Evolutionary conservation across 2,113 vertebrate genomes (phyloP), one percentile per base, ranked within the genome.

Genomic region (Oreochromis spilurus): DNA sequence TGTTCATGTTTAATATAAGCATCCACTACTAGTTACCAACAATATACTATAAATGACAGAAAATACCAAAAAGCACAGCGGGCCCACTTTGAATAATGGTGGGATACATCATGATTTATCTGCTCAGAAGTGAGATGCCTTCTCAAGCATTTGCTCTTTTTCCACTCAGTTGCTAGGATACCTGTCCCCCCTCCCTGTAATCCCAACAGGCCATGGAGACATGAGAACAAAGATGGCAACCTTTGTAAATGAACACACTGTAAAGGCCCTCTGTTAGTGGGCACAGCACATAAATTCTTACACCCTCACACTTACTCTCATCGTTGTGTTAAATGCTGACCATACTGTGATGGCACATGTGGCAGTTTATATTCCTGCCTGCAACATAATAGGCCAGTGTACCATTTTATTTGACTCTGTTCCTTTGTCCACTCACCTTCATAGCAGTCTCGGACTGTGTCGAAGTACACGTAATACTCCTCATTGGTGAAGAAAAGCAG

Each of bases 401-500:
- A 6, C 3, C 43, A 36, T 36, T 11, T 10, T 1, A 16, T 2
- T 53, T 65, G 57, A 31, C 8, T 6, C 24, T 5, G n/a, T 14
- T 36, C 3, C 5, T 45, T 9, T 2, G 7, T 29, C 12, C 65
- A 78, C 97, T 96, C 95, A 98, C 98, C 98, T 96, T 99, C 98
- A 1, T 99, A 99, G 97, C 98, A 99, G 96, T 99, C 98, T 4
- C 98, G 94, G 40, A 99, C 97, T 0, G 98, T 99, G 94, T 98
- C 97, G 1, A 99, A 99, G 96, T 99, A 99, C 86, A 99, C 98
- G 2, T 99, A 99, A 95, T 98, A 99, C 94, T 99, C 98, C 96
- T 99, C 98, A 4, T 98, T 99, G 96, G 98, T 99, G 96, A 99
- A 98, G 96, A 99, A 99, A 1, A 99, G 97, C n/a, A 99, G 97